Conservation (phyloP, 2,888 invertebrate species). For the Zaprionus lineosus region DNA sequence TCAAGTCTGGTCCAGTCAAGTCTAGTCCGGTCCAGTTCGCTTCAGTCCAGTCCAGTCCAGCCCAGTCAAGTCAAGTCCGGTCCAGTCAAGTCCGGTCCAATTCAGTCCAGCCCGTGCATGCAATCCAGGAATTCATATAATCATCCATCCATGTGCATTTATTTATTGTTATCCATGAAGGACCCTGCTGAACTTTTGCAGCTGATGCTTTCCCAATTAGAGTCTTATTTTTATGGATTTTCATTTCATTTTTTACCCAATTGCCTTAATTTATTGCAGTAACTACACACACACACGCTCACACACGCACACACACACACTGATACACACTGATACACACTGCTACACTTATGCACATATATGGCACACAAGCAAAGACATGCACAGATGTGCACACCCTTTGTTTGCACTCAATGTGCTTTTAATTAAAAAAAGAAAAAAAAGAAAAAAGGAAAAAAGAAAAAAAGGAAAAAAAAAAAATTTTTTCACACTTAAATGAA, state of each 20-base stretch:
- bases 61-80: too few relatives aligned
- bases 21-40: too few relatives aligned
- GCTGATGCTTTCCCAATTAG: too few relatives aligned
- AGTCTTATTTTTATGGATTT: neutral
- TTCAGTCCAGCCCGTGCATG: too few relatives aligned
- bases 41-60: too few relatives aligned
- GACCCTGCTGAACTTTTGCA: too few relatives aligned
- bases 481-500: conserved; percentile 56
- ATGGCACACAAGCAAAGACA: too few relatives aligned
- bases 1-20: too few relatives aligned
- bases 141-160: too few relatives aligned
- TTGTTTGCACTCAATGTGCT: conserved; percentile 50
- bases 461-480: conserved; percentile 23
- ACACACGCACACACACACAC: neutral
- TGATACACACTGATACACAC: neutral
- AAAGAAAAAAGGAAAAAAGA: conserved; percentile 43
- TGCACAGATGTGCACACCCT: too few relatives aligned
- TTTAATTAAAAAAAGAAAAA: conserved; percentile 63
- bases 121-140: too few relatives aligned
- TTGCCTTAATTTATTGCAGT: conserved; percentile 66
- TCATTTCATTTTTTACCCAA: conserved; percentile 34
- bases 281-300: conserved; percentile 12
- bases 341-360: neutral
- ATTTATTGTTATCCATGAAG: neutral
- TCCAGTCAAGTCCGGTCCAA: too few relatives aligned